Conservation (phyloP, 2,113 vertebrate genomes). For the Pelecanoides urinatrix region DNA sequence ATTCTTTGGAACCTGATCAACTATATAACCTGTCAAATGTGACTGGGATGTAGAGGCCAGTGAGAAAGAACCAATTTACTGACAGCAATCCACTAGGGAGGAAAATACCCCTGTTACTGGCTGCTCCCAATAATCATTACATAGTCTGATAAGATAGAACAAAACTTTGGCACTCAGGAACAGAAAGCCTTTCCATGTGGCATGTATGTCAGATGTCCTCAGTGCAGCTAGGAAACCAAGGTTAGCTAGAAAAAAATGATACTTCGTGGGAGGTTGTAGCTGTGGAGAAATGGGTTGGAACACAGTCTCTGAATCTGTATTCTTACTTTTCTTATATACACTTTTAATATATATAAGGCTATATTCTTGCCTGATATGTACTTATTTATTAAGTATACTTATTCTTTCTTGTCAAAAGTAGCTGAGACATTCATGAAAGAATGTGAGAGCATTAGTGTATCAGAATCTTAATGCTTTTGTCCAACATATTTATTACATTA, state of each 20-base stretch:
- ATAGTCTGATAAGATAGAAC: background rate
- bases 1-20: background rate
- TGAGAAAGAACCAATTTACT: background rate
- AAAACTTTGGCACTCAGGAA: background rate
- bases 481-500: background rate
- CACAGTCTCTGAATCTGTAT: background rate
- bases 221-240: background rate
- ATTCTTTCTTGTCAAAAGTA: background rate
- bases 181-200: background rate
- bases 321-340: background rate
- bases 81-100: background rate
- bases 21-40: background rate
- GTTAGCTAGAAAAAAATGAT: background rate
- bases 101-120: background rate
- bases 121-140: background rate
- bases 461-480: background rate
- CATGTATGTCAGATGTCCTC: background rate
- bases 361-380: background rate
- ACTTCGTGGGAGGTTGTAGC: background rate
- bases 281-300: background rate
- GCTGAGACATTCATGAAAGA: background rate
- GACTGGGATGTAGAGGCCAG: rapidly evolving
- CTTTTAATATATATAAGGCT: background rate
- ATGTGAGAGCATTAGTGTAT: background rate
- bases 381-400: background rate